phyloP scores from a whole-genome alignment of 2,113 vertebrate genomes.

The Psittacula cyanocephala region DNA sequence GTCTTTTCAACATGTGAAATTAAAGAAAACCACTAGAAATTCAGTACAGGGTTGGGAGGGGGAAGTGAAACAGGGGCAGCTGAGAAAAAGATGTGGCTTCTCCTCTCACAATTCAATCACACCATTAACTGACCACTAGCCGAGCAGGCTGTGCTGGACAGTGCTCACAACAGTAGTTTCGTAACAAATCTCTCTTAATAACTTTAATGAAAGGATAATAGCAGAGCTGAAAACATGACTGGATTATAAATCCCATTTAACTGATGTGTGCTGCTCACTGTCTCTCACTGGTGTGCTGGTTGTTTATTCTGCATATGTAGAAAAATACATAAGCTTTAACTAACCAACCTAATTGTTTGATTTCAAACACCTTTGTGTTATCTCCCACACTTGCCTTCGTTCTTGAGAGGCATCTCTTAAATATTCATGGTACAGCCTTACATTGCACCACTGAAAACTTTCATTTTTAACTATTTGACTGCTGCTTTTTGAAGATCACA shows the following conservation, averaged over 20 bases:
- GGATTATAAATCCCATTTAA: neutral
- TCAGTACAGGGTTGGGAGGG: neutral
- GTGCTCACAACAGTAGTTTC: neutral
- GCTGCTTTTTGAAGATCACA: neutral
- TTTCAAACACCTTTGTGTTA: neutral
- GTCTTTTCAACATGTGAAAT: constrained; percentile 62
- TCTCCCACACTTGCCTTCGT: neutral
- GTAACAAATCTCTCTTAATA: neutral
- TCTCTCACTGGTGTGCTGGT: neutral
- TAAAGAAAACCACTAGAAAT: constrained; percentile 43
- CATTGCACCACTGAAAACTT: neutral
- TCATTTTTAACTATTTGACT: neutral
- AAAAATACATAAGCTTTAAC: neutral
- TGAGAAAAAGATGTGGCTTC: neutral
- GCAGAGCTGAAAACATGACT: neutral
- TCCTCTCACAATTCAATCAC: neutral
- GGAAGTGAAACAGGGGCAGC: neutral
- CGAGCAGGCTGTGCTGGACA: neutral
- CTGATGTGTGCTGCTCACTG: neutral
- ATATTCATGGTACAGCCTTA: neutral
- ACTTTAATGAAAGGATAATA: neutral
- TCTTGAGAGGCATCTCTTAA: neutral
- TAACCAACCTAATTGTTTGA: neutral
- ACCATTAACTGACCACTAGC: neutral
- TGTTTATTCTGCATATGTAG: neutral